A percentile compares a stretch with the other conserved stretches of the same genome.
Conservation (phyloP, 2,797 vertebrate species). For the Typhlichthys eigenmanni region DNA sequence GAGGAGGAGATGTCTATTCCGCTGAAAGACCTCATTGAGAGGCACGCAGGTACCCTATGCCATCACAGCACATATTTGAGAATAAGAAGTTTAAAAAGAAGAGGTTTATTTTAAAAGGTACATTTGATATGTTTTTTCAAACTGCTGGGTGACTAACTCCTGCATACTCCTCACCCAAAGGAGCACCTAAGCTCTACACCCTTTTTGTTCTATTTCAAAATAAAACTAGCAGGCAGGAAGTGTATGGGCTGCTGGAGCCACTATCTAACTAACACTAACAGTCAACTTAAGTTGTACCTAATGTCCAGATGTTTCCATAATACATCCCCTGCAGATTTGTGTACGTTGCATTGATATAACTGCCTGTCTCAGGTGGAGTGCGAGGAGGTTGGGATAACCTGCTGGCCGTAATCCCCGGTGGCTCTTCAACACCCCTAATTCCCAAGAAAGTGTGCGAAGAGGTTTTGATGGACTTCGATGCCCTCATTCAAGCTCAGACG, state of each 20-base stretch:
- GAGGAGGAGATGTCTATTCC: constrained; percentile 96
- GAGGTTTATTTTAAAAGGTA: too few species aligned
- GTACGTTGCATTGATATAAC: constrained; percentile 38
- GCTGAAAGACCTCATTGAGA: constrained; percentile 91
- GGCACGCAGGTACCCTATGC: constrained; percentile 81
- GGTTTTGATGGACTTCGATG: constrained; percentile 95
- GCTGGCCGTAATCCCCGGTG: constrained; percentile 90
- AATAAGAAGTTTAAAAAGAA: too few species aligned
- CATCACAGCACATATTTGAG: not conserved
- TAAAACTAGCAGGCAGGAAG: too few species aligned
- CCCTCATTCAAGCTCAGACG: constrained; percentile 89
- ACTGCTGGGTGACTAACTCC: too few species aligned
- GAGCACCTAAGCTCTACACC: too few species aligned
- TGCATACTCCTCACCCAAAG: too few species aligned
- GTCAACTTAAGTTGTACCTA: too few species aligned
- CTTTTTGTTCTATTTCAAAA: too few species aligned
- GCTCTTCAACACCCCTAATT: constrained; percentile 93
- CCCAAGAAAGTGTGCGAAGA: constrained; percentile 90
- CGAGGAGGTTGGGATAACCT: constrained; percentile 95
- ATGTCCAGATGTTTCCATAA: too few species aligned
- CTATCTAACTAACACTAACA: too few species aligned
- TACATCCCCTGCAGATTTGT: not conserved
- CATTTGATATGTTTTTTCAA: too few species aligned
- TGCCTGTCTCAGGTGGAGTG: constrained; percentile 84
- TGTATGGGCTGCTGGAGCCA: too few species aligned